These are phyloP conservation scores for Sitta carolinensis DNA, from an alignment of 2,797 vertebrate species.

Conservation along the genomic window DNA sequence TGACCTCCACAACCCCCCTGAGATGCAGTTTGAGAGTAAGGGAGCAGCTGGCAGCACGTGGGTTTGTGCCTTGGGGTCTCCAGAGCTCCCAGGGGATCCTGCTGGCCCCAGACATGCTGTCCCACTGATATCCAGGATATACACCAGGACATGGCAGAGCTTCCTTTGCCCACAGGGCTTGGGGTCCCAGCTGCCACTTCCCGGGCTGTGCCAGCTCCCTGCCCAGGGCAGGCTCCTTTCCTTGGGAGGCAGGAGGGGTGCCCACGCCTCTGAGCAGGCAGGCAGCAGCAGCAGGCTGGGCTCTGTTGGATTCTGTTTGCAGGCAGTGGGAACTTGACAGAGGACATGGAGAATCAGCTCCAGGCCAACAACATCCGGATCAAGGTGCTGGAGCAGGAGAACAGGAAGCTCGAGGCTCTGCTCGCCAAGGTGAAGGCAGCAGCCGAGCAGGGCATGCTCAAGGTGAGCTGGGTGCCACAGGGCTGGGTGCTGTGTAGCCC, in stretches of 20 bases:
- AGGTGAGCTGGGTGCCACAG: slow-evolving; percentile 61
- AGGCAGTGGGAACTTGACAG: slow-evolving; percentile 84
- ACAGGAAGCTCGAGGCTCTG: slow-evolving; percentile 72
- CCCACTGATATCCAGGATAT: background rate
- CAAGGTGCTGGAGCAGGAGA: slow-evolving; percentile 85
- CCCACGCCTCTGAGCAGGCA: background rate
- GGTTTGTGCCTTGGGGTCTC: background rate
- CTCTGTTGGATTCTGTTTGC: background rate
- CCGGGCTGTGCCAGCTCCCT: rapidly evolving
- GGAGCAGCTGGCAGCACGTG: background rate
- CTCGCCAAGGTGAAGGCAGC: slow-evolving; percentile 80
- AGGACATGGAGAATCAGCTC: slow-evolving; percentile 91
- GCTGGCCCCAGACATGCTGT: rapidly evolving
- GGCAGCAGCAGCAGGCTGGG: background rate
- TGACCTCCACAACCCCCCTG: slow-evolving; percentile 77
- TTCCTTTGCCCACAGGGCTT: background rate
- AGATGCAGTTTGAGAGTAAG: slow-evolving; percentile 83
- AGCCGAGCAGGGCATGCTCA: slow-evolving; percentile 57
- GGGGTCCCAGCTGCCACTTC: background rate
- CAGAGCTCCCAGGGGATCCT: background rate
- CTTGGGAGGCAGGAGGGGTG: background rate
- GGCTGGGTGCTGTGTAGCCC: background rate
- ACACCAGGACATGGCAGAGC: background rate
- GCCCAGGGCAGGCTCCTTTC: background rate
- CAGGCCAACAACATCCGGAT: slow-evolving; percentile 87